Conservation (phyloP, 2,888 invertebrate genomes). For the Trilocha varians region DNA sequence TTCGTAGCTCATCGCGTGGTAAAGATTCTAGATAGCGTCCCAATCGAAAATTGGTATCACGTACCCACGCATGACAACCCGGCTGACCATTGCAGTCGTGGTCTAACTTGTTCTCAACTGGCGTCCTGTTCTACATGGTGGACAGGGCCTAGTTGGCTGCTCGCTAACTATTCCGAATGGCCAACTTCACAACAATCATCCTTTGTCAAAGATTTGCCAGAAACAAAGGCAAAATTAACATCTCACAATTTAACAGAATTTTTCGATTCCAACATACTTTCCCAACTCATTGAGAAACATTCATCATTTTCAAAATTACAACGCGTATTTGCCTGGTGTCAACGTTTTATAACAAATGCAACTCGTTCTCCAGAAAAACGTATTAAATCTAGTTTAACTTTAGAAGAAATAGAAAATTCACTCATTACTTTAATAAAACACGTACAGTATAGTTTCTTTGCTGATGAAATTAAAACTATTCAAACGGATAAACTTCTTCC, state of each 20-base stretch:
- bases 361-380: background rate
- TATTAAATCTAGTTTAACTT: background rate
- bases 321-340: background rate
- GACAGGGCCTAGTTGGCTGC: background rate
- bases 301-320: background rate
- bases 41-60: background rate
- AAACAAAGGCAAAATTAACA: background rate
- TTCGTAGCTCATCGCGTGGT: conserved; percentile 1
- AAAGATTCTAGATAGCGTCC: background rate
- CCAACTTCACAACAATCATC: background rate
- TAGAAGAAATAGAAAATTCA: background rate
- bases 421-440: background rate
- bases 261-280: background rate
- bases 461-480: background rate
- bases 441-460: background rate
- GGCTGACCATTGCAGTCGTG: conserved; percentile 1
- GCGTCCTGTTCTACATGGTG: background rate
- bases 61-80: conserved; percentile 1
- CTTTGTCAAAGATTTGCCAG: background rate
- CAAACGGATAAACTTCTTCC: background rate
- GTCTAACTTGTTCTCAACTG: background rate
- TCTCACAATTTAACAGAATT: background rate
- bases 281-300: background rate
- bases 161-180: background rate
- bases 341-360: background rate